A percentile compares a stretch with the other conserved stretches of the same genome.
Conservation (phyloP, 1,140 invertebrate genomes). For the Leucophenga varia region DNA sequence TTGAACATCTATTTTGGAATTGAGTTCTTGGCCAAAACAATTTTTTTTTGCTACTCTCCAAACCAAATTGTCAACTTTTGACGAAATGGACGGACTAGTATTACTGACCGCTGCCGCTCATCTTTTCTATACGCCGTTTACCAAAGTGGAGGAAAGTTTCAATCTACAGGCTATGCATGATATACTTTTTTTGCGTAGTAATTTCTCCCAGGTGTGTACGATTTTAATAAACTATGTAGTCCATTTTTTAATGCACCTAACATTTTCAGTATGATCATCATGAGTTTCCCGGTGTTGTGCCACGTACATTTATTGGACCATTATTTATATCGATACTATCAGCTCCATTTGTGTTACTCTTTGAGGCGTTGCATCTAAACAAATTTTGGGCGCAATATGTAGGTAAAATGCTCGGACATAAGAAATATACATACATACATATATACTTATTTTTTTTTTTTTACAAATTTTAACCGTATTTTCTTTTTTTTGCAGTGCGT, state of each 20-base stretch:
- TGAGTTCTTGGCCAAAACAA: slow-evolving; percentile 13
- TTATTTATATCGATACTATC: slow-evolving; percentile 78
- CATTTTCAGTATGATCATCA: slow-evolving; percentile 92
- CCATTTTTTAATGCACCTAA: too few species aligned
- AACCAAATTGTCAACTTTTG: not conserved
- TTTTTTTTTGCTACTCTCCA: slow-evolving; percentile 6
- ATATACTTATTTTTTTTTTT: not conserved
- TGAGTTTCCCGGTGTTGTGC: slow-evolving; percentile 98
- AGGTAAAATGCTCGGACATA: slow-evolving; percentile 65
- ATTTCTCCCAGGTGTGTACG: slow-evolving; percentile 76
- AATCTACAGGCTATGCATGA: slow-evolving; percentile 98
- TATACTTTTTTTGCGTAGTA: slow-evolving; percentile 82
- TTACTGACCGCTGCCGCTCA: slow-evolving; percentile 72
- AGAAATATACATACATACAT: not conserved
- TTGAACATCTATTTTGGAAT: slow-evolving; percentile 5
- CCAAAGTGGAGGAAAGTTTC: slow-evolving; percentile 99
- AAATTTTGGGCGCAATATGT: slow-evolving; percentile 91
- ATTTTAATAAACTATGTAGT: too few species aligned
- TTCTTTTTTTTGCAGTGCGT: slow-evolving; percentile 71
- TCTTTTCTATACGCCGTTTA: slow-evolving; percentile 88
- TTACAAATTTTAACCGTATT: not conserved
- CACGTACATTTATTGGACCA: slow-evolving; percentile 93
- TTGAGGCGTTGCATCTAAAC: slow-evolving; percentile 70
- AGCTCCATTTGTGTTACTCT: slow-evolving; percentile 71
- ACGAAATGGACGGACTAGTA: slow-evolving; percentile 58